Conservation (phyloP, 1,140 invertebrate species). For the Caenorhabditis briggsae region DNA sequence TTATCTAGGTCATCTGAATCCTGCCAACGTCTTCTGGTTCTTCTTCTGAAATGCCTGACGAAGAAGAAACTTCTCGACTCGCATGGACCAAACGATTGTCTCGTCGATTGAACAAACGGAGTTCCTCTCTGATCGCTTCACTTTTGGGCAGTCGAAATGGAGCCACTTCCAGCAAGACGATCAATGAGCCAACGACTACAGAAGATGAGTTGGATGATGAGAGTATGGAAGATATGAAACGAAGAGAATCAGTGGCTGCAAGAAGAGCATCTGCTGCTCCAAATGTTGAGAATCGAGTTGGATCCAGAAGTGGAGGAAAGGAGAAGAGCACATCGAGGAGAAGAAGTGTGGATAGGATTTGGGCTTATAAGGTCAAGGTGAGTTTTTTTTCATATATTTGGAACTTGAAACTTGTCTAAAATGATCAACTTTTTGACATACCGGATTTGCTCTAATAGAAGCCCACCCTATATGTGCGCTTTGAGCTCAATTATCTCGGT, state of each 20-base stretch:
- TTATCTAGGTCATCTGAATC: neutral
- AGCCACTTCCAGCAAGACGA: constrained; percentile 10
- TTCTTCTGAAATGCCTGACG: neutral
- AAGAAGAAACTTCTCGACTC: constrained; percentile 37
- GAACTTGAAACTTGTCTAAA: too few relatives aligned
- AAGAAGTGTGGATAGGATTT: constrained; percentile 36
- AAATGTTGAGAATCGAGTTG: constrained; percentile 21
- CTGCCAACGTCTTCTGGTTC: neutral
- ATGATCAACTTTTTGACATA: too few relatives aligned
- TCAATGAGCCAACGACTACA: constrained; percentile 27
- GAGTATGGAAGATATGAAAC: constrained; percentile 15
- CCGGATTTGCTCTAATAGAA: too few relatives aligned
- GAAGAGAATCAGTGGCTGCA: constrained; percentile 22
- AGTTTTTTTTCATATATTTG: neutral
- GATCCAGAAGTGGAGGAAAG: constrained; percentile 11
- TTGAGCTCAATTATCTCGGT: too few relatives aligned
- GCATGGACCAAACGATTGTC: constrained; percentile 31
- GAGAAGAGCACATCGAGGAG: constrained; percentile 12
- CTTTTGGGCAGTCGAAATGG: constrained; percentile 19
- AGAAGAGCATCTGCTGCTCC: constrained; percentile 49
- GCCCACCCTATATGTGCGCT: too few relatives aligned
- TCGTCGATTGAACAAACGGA: constrained; percentile 29
- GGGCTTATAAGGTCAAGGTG: constrained; percentile 23
- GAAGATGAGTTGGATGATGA: constrained; percentile 42
- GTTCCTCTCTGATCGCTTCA: constrained; percentile 32